Base-by-base conservation (phyloP, 2,113 vertebrate genomes). In the Oophaga pumilio region DNA sequence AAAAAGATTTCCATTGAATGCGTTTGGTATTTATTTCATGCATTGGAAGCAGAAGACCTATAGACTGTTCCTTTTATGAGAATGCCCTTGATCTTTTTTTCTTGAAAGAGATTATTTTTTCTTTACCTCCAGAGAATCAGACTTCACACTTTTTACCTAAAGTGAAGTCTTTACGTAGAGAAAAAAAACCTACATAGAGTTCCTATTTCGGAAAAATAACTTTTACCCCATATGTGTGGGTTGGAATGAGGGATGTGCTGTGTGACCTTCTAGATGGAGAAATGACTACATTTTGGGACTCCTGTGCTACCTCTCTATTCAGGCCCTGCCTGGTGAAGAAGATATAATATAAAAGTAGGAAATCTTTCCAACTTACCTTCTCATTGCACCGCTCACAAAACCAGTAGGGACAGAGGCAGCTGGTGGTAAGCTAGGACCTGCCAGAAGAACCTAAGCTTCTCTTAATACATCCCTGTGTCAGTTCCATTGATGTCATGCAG, bases 401-500 rank as follows among this genome's bases (percentile, higher is more conserved):
- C 81, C 87, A 68, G 81, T 83, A 77, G 57, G 73, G 80, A 84
- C 87, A 88, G 80, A 68, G 73, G 87, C 80, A 84, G 87, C 87
- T 62, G 57, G 87, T 77, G 82, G 43, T 43, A 26, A 83, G 81
- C 87, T 84, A 88, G 59, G 87, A 88, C 71, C 87, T 88, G 87
- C 81, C 59, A 76, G 81, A 84, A 66, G 43, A 88, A 71, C 87
- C 80, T 53, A 88, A 83, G 87, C 74, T 88, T 77, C 73, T 81
- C 87, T 84, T 88, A 88, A 60, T 88, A 88, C 80, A 88, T 88
- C 87, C 87, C 71, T 84, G 87, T 88, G 80, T 84, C 81, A 84
- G 87, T 88, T 83, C 86, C 86, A 88, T 88, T 88, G 86, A 88
- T 88, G 86, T 88, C 86, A 88, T 59, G 66, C 86, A 76, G 79